These are phyloP conservation scores for Pseudocheirus occidentalis DNA, from an alignment of 2,797 vertebrate genomes.

Conservation along the genomic window DNA sequence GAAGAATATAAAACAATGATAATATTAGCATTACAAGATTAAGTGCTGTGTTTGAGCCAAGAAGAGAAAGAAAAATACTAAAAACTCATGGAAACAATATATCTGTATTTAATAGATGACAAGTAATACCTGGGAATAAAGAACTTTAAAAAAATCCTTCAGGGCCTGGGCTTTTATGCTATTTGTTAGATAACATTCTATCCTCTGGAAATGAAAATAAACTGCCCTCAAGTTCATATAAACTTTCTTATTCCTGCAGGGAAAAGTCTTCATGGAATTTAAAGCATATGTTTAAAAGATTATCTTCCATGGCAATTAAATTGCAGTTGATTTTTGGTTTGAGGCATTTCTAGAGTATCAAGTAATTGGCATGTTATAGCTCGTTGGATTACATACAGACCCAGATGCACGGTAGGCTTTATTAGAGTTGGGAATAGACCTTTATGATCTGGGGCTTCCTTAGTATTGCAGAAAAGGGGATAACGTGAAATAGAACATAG, in stretches of 20 bases:
- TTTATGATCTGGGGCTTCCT: neutral
- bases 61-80: constrained; percentile 5
- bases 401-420: neutral
- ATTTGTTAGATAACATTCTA: constrained; percentile 30
- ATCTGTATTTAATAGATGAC: neutral
- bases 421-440: neutral
- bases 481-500: neutral
- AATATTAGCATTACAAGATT: neutral
- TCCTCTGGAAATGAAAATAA: constrained; percentile 63
- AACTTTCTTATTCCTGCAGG: constrained; percentile 50
- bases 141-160: constrained; percentile 34
- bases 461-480: neutral
- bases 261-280: constrained; percentile 71
- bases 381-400: neutral
- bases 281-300: constrained; percentile 75
- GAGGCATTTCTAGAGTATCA: constrained; percentile 59
- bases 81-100: constrained; percentile 48
- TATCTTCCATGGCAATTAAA: constrained; percentile 69
- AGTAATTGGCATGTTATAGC: constrained; percentile 38
- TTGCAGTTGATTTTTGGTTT: constrained; percentile 49
- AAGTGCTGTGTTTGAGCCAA: neutral
- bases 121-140: constrained; percentile 27
- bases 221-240: constrained; percentile 52
- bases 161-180: constrained; percentile 20
- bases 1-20: constrained; percentile 34